phyloP scores from a whole-genome alignment of 2,113 vertebrate species.

The Lamprotornis superbus region DNA sequence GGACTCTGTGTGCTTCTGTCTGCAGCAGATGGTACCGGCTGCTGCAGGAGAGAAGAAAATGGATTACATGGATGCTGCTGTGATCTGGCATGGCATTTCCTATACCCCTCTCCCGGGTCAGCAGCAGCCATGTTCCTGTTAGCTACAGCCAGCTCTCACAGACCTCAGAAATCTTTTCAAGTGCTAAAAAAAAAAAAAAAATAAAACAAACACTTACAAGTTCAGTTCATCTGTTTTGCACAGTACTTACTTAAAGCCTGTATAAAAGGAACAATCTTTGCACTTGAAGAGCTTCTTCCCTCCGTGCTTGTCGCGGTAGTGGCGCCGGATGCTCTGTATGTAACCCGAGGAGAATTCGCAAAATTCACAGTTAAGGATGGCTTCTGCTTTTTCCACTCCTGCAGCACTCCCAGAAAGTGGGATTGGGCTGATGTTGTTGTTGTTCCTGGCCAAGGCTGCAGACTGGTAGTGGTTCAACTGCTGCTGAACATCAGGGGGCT shows the following conservation, averaged over 20 bases:
- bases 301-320: slow-evolving; percentile 96
- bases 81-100: neutral
- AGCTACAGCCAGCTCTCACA: neutral
- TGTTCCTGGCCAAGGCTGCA: slow-evolving; percentile 84
- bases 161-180: slow-evolving; percentile 1
- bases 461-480: slow-evolving; percentile 94
- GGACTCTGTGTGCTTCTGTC: neutral
- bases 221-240: neutral
- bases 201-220: fast-evolving
- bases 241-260: slow-evolving; percentile 93
- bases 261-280: slow-evolving; percentile 98
- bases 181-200: neutral
- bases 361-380: slow-evolving; percentile 93
- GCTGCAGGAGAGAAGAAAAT: slow-evolving; percentile 22
- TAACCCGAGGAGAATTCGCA: slow-evolving; percentile 98
- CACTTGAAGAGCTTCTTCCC: slow-evolving; percentile 99
- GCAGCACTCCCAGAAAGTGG: slow-evolving; percentile 67
- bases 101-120: neutral
- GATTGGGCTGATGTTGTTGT: slow-evolving; percentile 80
- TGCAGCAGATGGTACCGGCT: slow-evolving; percentile 10
- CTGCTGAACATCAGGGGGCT: slow-evolving; percentile 91
- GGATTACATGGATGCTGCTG: slow-evolving; percentile 52
- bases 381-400: slow-evolving; percentile 76
- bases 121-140: neutral
- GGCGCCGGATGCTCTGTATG: slow-evolving; percentile 97